These are phyloP conservation scores for Maniola jurtina DNA, from an alignment of 1,140 invertebrate species.

Conservation along the genomic window DNA sequence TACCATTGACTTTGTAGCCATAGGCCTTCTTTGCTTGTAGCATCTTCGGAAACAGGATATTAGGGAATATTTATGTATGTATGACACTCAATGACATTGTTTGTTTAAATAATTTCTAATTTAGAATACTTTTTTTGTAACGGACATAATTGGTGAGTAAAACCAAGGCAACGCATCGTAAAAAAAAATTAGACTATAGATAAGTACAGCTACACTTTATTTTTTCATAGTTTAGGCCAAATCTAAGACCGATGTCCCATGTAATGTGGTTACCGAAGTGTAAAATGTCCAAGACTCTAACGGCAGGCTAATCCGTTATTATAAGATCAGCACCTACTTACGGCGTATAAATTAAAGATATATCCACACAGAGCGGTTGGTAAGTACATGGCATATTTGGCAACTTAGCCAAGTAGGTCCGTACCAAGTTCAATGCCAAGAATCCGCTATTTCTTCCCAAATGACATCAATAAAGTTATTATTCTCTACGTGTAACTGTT, in stretches of 20 bases:
- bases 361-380: conserved; percentile 20
- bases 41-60: not conserved
- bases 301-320: conserved; percentile 6
- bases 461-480: conserved; percentile 39
- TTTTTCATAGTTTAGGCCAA: no score
- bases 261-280: no score
- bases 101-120: no score
- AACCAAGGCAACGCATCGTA: no score
- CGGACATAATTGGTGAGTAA: no score
- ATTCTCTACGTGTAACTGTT: conserved; percentile 38
- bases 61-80: no score
- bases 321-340: conserved; percentile 11
- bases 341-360: conserved; percentile 24
- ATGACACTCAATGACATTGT: no score
- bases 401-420: conserved; percentile 55
- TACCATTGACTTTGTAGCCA: not conserved
- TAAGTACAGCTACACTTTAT: no score
- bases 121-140: no score
- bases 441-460: conserved; percentile 48
- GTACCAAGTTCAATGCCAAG: conserved; percentile 67
- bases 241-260: no score
- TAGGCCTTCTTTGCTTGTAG: not conserved
- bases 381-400: conserved; percentile 50
- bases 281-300: not conserved
- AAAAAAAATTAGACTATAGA: no score